These are phyloP conservation scores for Octodon degus DNA, from an alignment of 2,113 vertebrate genomes.

Conservation along the genomic window DNA sequence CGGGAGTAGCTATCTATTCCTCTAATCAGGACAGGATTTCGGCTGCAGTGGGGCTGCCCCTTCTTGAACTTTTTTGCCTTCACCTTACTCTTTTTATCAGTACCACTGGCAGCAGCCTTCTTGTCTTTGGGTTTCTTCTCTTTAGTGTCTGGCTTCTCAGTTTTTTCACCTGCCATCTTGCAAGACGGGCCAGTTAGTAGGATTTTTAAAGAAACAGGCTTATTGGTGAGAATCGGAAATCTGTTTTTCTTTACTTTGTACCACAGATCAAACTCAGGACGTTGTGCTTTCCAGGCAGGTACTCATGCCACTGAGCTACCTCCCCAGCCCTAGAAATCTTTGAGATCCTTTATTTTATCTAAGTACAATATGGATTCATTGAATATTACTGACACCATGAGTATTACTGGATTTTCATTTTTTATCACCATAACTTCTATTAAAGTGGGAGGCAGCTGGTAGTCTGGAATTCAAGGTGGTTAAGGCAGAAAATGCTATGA, in stretches of 20 bases:
- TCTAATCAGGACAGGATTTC: too few species aligned
- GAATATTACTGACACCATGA: background rate
- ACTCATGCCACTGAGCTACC: too few species aligned
- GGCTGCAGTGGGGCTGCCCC: too few species aligned
- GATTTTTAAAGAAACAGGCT: background rate
- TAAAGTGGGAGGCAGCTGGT: background rate
- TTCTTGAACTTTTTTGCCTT: too few species aligned
- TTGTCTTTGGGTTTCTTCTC: too few species aligned
- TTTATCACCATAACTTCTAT: background rate
- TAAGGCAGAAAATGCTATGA: background rate
- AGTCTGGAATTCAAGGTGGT: background rate
- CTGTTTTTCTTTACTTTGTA: background rate
- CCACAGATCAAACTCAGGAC: too few species aligned
- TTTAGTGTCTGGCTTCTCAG: too few species aligned
- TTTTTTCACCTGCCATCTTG: too few species aligned
- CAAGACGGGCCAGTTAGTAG: background rate
- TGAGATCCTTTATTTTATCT: background rate
- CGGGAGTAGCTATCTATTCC: too few species aligned
- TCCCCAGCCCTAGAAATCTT: background rate
- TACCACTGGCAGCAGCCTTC: too few species aligned
- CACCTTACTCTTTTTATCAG: too few species aligned
- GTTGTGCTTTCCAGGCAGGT: too few species aligned
- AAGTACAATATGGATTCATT: background rate
- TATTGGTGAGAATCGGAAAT: constrained; percentile 2
- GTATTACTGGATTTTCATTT: background rate